phyloP scores from a whole-genome alignment of 64 coral and sea anemone genomes.

The Anthopleura sola region DNA sequence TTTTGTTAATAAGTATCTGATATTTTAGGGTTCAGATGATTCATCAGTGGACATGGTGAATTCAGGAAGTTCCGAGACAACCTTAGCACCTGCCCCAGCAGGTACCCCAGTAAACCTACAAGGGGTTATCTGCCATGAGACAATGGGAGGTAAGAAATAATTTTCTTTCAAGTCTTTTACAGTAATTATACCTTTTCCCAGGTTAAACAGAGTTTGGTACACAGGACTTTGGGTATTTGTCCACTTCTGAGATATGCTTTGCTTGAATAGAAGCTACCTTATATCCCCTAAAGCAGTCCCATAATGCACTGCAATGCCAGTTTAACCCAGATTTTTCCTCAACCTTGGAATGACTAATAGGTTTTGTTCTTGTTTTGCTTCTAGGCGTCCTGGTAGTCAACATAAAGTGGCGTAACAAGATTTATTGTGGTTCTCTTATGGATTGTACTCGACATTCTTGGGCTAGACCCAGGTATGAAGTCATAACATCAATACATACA shows the following conservation, averaged over 20 bases:
- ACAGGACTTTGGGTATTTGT: too few relatives aligned
- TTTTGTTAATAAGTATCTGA: too few relatives aligned
- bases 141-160: neutral
- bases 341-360: neutral
- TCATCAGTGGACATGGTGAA: neutral
- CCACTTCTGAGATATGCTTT: too few relatives aligned
- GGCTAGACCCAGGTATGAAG: conserved; percentile 83
- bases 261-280: too few relatives aligned
- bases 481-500: neutral
- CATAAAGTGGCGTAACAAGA: conserved; percentile 94
- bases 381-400: conserved; percentile 93
- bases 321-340: too few relatives aligned
- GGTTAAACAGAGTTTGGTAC: too few relatives aligned
- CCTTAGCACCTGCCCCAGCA: conserved; percentile 21
- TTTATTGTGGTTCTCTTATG: conserved; percentile 83
- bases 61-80: neutral
- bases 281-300: too few relatives aligned
- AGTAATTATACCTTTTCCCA: too few relatives aligned
- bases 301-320: too few relatives aligned
- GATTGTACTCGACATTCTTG: conserved; percentile 82
- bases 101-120: conserved; percentile 53
- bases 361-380: neutral
- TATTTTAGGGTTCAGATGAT: neutral
- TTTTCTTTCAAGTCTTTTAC: too few relatives aligned
- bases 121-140: conserved; percentile 53